These are phyloP conservation scores for Danaus melanippus DNA, from an alignment of 1,140 invertebrate genomes.

Conservation along the genomic window DNA sequence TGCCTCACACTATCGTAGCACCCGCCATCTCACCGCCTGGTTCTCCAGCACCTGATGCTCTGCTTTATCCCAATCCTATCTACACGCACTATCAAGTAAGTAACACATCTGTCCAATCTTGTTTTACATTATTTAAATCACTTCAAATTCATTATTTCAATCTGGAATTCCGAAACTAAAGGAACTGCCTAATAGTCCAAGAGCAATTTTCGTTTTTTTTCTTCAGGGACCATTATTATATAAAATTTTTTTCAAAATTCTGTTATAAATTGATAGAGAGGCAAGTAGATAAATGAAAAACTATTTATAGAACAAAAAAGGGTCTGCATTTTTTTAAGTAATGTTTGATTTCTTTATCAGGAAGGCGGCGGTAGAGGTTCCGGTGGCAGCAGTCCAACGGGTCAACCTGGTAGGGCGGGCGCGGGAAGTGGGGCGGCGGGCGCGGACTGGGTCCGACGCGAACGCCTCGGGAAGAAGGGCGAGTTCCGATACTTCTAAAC, in stretches of 20 bases:
- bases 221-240: too few relatives aligned
- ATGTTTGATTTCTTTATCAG: constrained; percentile 24
- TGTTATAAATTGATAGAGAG: too few relatives aligned
- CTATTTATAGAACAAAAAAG: too few relatives aligned
- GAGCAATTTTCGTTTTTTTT: too few relatives aligned
- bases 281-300: too few relatives aligned
- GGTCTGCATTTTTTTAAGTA: too few relatives aligned
- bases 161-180: too few relatives aligned
- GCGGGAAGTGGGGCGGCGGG: constrained; percentile 38
- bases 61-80: constrained; percentile 82
- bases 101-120: not conserved
- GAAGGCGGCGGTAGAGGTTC: constrained; percentile 48
- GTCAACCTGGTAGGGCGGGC: constrained; percentile 67
- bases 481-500: constrained; percentile 95
- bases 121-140: too few relatives aligned
- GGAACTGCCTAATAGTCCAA: too few relatives aligned
- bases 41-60: constrained; percentile 69
- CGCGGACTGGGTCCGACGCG: constrained; percentile 86
- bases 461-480: constrained; percentile 93
- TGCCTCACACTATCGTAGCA: constrained; percentile 97
- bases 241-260: too few relatives aligned
- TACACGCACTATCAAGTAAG: constrained; percentile 73
- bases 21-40: constrained; percentile 73
- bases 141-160: too few relatives aligned
- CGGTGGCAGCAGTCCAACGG: constrained; percentile 53